Percentiles rank a stretch among this genome's conserved stretches.
These are phyloP conservation scores for Linnaemya tessellans DNA, from an alignment of 2,888 invertebrate species.

Conservation along the genomic window DNA sequence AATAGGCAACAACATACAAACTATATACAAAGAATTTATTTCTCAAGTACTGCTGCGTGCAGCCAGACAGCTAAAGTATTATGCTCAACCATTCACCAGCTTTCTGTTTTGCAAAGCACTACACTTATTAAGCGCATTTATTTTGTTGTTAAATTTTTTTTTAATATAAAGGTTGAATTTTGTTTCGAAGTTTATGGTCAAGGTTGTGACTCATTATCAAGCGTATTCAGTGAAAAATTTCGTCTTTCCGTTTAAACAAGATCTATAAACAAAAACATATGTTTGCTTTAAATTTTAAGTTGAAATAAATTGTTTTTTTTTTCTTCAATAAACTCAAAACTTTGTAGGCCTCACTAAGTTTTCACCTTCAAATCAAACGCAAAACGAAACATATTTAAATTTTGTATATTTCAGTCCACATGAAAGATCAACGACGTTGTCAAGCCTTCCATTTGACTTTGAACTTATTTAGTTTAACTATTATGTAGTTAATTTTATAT, in stretches of 20 bases:
- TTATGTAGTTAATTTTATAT: conserved; percentile 19
- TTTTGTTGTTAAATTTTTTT: not conserved
- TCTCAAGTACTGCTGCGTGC: not conserved
- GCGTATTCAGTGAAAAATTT: not conserved
- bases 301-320: not conserved
- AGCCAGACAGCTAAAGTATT: not conserved
- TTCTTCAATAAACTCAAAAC: not conserved
- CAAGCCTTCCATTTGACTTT: not conserved
- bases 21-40: not conserved
- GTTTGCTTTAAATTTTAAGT: not conserved
- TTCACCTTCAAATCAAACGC: conserved; percentile 18
- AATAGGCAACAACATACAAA: conserved; percentile 4
- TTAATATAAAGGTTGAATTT: conserved; percentile 36
- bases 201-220: conserved; percentile 53
- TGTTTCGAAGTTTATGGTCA: conserved; percentile 64
- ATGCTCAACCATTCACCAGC: not conserved
- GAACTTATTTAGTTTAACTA: conserved; percentile 12
- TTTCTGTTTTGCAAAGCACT: not conserved
- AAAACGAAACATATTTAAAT: conserved; percentile 8
- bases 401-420: not conserved
- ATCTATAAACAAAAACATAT: not conserved
- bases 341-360: conserved; percentile 13
- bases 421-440: conserved; percentile 30
- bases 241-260: conserved; percentile 14
- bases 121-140: not conserved